Percentiles rank a stretch among this genome's conserved stretches.
Evolutionary conservation across 2,888 invertebrate species (phyloP).

Genomic region (Trichogramma evanescens): DNA sequence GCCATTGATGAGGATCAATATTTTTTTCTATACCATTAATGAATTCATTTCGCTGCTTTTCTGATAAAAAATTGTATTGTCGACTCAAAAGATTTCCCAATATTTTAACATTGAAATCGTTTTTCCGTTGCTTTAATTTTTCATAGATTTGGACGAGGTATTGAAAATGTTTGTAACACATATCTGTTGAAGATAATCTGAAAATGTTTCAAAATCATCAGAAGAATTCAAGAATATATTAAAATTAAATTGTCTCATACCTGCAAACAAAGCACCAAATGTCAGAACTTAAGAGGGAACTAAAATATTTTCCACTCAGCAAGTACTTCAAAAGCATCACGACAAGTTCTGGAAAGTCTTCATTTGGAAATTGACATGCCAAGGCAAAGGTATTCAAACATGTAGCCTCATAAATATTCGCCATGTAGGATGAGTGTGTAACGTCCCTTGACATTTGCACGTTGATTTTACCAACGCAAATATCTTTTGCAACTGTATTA

Average conservation of each 20-base stretch:
- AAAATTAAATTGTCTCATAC: conserved; percentile 22
- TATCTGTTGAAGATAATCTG: conserved; percentile 33
- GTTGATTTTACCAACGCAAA: conserved; percentile 27
- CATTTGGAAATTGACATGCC: conserved; percentile 26
- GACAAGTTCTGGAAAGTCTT: conserved; percentile 32
- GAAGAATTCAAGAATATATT: neutral
- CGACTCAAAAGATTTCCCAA: conserved; percentile 33
- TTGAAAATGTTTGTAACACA: conserved; percentile 33
- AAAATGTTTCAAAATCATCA: conserved; percentile 6
- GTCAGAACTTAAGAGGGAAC: conserved; percentile 36
- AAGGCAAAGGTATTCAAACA: conserved; percentile 30
- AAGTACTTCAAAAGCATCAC: conserved; percentile 35
- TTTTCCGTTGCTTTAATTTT: conserved; percentile 26
- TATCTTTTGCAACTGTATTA: conserved; percentile 30
- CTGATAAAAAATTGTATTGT: conserved; percentile 32
- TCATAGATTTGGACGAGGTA: conserved; percentile 33
- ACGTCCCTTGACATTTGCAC: conserved; percentile 22
- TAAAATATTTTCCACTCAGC: conserved; percentile 34
- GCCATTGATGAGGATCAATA: conserved; percentile 21
- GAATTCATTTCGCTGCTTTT: conserved; percentile 27
- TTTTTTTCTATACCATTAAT: conserved; percentile 23
- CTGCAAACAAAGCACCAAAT: conserved; percentile 38
- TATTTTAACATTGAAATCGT: conserved; percentile 30
- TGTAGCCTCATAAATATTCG: conserved; percentile 36
- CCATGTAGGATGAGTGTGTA: conserved; percentile 19